A percentile compares a stretch with the other conserved stretches of the same genome.
Evolutionary conservation across 1,140 invertebrate genomes (phyloP).

Genomic region (Diuraphis noxia): DNA sequence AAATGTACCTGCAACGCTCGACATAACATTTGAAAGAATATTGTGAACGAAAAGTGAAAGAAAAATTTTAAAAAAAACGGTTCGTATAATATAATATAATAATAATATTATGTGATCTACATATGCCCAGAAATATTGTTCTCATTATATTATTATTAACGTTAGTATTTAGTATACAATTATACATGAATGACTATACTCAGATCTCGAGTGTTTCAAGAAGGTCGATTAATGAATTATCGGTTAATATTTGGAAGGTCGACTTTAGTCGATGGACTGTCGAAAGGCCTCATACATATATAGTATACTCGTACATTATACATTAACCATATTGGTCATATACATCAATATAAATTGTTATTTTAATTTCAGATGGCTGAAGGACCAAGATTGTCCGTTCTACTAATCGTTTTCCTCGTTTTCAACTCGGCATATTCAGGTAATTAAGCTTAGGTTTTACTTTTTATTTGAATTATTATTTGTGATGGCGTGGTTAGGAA

Average conservation of each 20-base stretch:
- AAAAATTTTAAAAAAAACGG: constrained; percentile 43
- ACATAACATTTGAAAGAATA: constrained; percentile 21
- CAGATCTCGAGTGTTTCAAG: not conserved
- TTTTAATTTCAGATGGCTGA: constrained; percentile 50
- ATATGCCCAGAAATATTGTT: not conserved
- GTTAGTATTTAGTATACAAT: not conserved
- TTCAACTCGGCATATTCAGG: constrained; percentile 17
- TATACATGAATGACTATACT: not conserved
- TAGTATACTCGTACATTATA: too few species aligned
- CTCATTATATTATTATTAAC: not conserved
- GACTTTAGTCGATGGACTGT: not conserved
- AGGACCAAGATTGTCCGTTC: constrained; percentile 35
- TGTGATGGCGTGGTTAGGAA: not conserved
- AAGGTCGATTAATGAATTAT: constrained; percentile 11
- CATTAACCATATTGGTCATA: not conserved
- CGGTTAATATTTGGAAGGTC: not conserved
- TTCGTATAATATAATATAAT: constrained; percentile 29
- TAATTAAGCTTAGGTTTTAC: not conserved
- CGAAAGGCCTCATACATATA: not conserved
- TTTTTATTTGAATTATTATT: not conserved
- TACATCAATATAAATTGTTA: not conserved
- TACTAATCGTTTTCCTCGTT: constrained; percentile 16
- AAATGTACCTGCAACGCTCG: constrained; percentile 13
- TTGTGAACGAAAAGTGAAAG: constrained; percentile 45
- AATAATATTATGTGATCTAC: not conserved